phyloP scores from a whole-genome alignment of 2,888 invertebrate species.

The Polia nebulosa region DNA sequence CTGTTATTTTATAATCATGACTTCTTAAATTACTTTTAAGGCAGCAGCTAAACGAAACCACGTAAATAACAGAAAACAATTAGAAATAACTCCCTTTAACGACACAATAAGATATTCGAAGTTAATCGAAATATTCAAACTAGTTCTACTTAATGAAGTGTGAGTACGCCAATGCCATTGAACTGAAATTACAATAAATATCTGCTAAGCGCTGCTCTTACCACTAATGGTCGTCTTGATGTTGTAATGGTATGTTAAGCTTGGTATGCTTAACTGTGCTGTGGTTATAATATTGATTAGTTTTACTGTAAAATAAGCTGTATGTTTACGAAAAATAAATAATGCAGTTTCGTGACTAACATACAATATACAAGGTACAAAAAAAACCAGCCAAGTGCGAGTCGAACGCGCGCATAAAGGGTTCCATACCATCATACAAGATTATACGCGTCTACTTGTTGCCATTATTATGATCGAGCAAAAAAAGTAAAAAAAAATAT shows the following conservation, averaged over 20 bases:
- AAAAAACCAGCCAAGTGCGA: too few relatives aligned
- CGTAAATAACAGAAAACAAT: slow-evolving; percentile 39
- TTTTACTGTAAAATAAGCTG: not conserved
- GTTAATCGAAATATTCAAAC: slow-evolving; percentile 47
- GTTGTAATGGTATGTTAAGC: slow-evolving; percentile 34
- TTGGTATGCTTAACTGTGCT: not conserved
- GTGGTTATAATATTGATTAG: slow-evolving; percentile 8
- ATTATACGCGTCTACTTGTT: too few relatives aligned
- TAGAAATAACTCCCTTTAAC: slow-evolving; percentile 34
- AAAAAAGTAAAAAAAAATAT: too few relatives aligned
- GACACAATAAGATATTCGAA: slow-evolving; percentile 27
- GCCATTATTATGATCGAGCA: too few relatives aligned
- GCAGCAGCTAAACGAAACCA: not conserved
- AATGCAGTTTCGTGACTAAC: too few relatives aligned
- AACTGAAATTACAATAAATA: slow-evolving; percentile 57
- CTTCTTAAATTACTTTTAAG: not conserved
- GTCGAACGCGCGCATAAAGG: too few relatives aligned
- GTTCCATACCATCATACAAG: too few relatives aligned
- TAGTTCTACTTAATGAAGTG: slow-evolving; percentile 45
- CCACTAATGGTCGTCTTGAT: slow-evolving; percentile 46
- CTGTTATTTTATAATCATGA: not conserved
- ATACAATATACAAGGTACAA: too few relatives aligned
- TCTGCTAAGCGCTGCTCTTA: slow-evolving; percentile 45
- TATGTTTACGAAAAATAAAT: not conserved
- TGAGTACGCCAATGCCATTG: slow-evolving; percentile 43